A percentile compares a stretch with the other conserved stretches of the same genome.
Evolutionary conservation across 1,140 invertebrate species (phyloP).

Genomic region (Drosophila suzukii): DNA sequence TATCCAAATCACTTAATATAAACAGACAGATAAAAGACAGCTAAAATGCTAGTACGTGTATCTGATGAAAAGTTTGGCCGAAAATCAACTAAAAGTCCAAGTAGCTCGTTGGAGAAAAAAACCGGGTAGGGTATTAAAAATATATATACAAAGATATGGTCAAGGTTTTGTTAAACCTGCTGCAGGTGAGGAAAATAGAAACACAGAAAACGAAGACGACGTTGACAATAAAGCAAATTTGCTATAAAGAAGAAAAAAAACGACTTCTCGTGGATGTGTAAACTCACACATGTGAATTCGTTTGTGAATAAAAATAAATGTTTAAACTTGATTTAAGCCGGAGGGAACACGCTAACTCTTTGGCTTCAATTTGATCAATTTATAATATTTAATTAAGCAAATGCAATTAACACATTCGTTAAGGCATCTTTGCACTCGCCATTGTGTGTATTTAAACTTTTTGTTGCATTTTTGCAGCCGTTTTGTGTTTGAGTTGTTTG

Average conservation of each 20-base stretch:
- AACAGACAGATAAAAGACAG: conserved; percentile 22
- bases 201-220: conserved; percentile 48
- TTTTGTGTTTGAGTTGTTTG: conserved; percentile 58
- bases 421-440: conserved; percentile 19
- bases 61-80: conserved; percentile 12
- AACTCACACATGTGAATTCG: conserved; percentile 15
- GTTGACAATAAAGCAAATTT: conserved; percentile 64
- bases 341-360: conserved; percentile 46
- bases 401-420: conserved; percentile 74
- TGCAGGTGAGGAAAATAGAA: conserved; percentile 63
- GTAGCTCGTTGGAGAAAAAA: not conserved
- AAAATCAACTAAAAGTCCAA: conserved; percentile 31
- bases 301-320: conserved; percentile 18
- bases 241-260: conserved; percentile 25
- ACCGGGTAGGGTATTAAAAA: conserved; percentile 34
- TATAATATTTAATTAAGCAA: conserved; percentile 75
- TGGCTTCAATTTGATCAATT: conserved; percentile 63
- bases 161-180: conserved; percentile 75
- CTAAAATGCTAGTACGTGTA: conserved; percentile 1
- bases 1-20: conserved; percentile 22
- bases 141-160: conserved; percentile 56
- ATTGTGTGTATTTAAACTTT: conserved; percentile 41
- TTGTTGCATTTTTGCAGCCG: conserved; percentile 60
- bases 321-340: conserved; percentile 62
- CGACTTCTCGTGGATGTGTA: conserved; percentile 6